Evolutionary conservation across 2,113 vertebrate species (phyloP), one percentile per base, ranked within the genome.

Genomic region (Sterna hirundo): DNA sequence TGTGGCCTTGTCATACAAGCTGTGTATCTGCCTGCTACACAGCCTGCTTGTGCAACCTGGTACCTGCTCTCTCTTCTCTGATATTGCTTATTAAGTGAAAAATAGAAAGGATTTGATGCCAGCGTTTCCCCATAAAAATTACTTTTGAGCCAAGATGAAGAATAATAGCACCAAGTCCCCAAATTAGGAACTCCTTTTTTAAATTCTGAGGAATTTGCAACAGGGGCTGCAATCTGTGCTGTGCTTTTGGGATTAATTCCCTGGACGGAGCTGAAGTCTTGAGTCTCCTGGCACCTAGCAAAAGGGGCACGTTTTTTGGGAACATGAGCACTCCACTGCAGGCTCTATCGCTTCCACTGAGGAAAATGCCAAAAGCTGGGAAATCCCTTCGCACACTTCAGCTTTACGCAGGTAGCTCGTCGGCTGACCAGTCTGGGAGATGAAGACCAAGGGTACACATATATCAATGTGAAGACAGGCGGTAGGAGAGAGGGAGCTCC

Each of bases 1-100:
- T 6, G 27, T 44, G 36, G 30, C 0, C 0, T 5, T 54, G 30
- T 76, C 4, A 0, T 46, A 46, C 66, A n/a, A 57, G 49, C 1
- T 0, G 12, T 49, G 47, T n/a, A 72, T 55, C 60, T 46, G 20
- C 40, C 74, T 76, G 57, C 61, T 61, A 25, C 46, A 32, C 40
- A 65, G 76, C 23, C 70, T 61, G 81, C 82, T 68, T 61, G 25
- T 54, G 78, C 82, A 90, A 87, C 25, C 10, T 79, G 65, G n/a
- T 64, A 11, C 0, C 0, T 22, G 42, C 15, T 61, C 88, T 54
- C 42, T 30, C 42, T 32, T 71, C 62, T 77, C 46, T 49, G 26
- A 57, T 81, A 18, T 13, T 61, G 46, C 25, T 69, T 44, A 32
- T 68, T 62, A 57, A 49, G 46, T 57, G 30, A 65, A 49, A 71